phyloP scores from a whole-genome alignment of 2,797 vertebrate genomes.

The Acipenser ruthenus region DNA sequence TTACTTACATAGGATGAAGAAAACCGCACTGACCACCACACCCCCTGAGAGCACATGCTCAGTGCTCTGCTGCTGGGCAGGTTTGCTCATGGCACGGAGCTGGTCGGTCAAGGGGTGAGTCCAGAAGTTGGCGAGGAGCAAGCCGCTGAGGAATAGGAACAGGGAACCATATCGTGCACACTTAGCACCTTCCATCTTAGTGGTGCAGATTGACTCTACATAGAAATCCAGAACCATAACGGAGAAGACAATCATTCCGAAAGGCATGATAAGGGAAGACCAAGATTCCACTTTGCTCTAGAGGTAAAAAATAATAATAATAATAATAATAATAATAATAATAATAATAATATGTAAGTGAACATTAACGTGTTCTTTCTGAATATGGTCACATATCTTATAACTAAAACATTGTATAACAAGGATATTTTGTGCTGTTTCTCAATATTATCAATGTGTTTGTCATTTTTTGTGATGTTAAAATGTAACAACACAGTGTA shows the following conservation, averaged over 20 bases:
- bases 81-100: conserved; percentile 74
- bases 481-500: too few relatives aligned
- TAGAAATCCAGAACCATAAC: conserved; percentile 94
- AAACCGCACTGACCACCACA: conserved; percentile 86
- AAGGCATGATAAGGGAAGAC: conserved; percentile 82
- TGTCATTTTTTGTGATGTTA: too few relatives aligned
- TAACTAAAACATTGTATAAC: too few relatives aligned
- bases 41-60: conserved; percentile 95
- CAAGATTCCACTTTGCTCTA: conserved; percentile 95
- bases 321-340: too few relatives aligned
- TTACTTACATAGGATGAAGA: conserved; percentile 85
- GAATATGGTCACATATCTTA: too few relatives aligned
- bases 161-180: conserved; percentile 78
- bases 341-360: too few relatives aligned
- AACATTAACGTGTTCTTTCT: too few relatives aligned
- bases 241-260: conserved; percentile 79
- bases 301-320: background rate
- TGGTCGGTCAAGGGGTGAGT: conserved; percentile 89
- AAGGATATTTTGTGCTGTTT: too few relatives aligned
- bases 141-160: conserved; percentile 69
- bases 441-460: too few relatives aligned
- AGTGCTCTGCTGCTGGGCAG: conserved; percentile 67
- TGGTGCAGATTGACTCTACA: conserved; percentile 79
- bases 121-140: conserved; percentile 93
- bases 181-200: conserved; percentile 80